A percentile compares a stretch with the other conserved stretches of the same genome.
phyloP scores from a whole-genome alignment of 2,113 vertebrate species.

The Stictonetta naevosa region DNA sequence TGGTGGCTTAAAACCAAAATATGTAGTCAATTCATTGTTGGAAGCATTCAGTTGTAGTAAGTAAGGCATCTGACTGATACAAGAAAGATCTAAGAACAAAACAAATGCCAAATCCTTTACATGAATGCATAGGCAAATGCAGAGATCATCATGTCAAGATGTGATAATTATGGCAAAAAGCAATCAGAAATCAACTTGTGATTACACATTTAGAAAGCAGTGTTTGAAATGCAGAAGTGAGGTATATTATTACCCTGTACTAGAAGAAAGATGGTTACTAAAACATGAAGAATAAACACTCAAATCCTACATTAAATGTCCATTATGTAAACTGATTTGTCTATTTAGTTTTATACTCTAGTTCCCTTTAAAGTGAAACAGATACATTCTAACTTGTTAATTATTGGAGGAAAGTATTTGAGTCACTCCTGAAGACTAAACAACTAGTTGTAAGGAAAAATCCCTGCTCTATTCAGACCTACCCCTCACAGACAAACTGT shows the following conservation, averaged over 20 bases:
- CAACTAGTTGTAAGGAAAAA: not conserved
- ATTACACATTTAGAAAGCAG: not conserved
- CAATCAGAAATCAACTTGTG: not conserved
- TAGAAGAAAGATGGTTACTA: not conserved
- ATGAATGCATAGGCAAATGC: not conserved
- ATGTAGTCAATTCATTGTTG: conserved; percentile 84
- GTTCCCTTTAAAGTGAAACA: not conserved
- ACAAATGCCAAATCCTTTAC: not conserved
- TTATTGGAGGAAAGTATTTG: not conserved
- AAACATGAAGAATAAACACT: not conserved
- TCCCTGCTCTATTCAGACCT: not conserved
- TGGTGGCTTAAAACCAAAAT: conserved; percentile 87
- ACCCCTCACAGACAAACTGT: not conserved
- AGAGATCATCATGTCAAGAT: not conserved
- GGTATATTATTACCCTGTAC: not conserved
- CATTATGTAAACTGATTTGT: not conserved
- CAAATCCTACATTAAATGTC: not conserved
- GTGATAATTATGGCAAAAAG: fast-evolving
- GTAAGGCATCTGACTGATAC: conserved; percentile 88
- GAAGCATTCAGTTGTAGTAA: conserved; percentile 87
- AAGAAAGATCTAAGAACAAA: conserved; percentile 86
- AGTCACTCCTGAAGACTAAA: not conserved
- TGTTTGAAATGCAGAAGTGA: not conserved
- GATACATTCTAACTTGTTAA: not conserved
- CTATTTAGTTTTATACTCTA: not conserved